Base-by-base conservation (phyloP, 1,140 invertebrate genomes). In the Drosophila grimshawi region DNA sequence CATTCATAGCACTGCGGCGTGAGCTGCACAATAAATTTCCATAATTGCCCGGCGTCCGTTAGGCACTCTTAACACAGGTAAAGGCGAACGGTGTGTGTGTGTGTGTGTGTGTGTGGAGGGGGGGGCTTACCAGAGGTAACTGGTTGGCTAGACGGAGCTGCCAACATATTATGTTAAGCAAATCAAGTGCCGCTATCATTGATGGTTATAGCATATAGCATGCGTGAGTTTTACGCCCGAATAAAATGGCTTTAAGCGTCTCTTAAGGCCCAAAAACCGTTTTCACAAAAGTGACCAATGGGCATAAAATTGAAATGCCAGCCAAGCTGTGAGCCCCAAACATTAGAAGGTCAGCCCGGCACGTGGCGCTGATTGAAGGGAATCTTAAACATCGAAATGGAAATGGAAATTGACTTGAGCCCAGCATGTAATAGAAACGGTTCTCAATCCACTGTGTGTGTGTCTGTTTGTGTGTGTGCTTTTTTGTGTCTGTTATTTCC, bases 1-100 rank as follows among this genome's bases (percentile, higher is more conserved):
- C 76, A 88, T 88, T 70, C 83, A 89, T 11, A 51, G 63, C 80
- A 61, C 56, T 63, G 39, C 79, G 8, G 52, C 67, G 49, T 66
- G 80, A 81, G 77, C 60, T 86, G 75, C 72, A 77, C 83, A 88
- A 88, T 83, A 89, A 86, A 88, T 88, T 88, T 88, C 83, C 85
- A 88, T 88, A 88, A 88, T 88, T 88, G 85, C 69, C 66, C 65
- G 51, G 83, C 64, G 78, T 78, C 81, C 81, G 81, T 81, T 81
- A 81, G 74, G 46, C 45, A 56, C 10, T 43, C 10, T 68, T 55
- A 56, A 61, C 64, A 48, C 68, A 60, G 57, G 39, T 61, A 66
- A 11, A n/a, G 2, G 2, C 8, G 27, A 19, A 19, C 27, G 48
- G 5, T n/a, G n/a, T n/a, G n/a, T n/a, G n/a, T n/a, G n/a, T n/a